Percentiles rank a stretch among this genome's conserved stretches.
These are phyloP conservation scores for Poeciliopsis paucimaculata DNA, from an alignment of 2,797 vertebrate genomes.

Conservation along the genomic window DNA sequence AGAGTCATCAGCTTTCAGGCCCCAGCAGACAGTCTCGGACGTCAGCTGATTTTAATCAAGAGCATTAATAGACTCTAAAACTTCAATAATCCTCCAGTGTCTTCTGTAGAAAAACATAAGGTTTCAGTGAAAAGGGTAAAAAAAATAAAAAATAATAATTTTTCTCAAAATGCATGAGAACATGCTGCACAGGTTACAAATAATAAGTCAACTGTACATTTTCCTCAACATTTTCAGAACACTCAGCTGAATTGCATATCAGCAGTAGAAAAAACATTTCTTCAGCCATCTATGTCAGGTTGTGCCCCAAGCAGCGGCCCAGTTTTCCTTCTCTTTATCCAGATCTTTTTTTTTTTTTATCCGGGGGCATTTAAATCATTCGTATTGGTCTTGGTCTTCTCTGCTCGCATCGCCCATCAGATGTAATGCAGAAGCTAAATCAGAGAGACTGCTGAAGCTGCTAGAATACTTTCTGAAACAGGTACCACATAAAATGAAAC, in stretches of 20 bases:
- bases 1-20: constrained; percentile 32
- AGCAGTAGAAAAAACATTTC: constrained; percentile 27
- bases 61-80: constrained; percentile 11
- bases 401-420: constrained; percentile 23
- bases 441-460: constrained; percentile 12
- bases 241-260: constrained; percentile 27
- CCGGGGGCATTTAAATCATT: constrained; percentile 75
- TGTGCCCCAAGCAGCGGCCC: constrained; percentile 55
- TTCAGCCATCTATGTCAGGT: constrained; percentile 44
- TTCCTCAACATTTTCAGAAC: constrained; percentile 3
- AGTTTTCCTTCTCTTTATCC: constrained; percentile 48
- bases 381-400: constrained; percentile 56
- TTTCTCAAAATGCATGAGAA: neutral
- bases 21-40: neutral
- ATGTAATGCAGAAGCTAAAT: constrained; percentile 30
- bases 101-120: neutral
- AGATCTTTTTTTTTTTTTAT: constrained; percentile 76
- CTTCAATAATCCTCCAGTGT: constrained; percentile 9
- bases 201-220: constrained; percentile 8
- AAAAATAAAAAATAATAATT: constrained; percentile 1
- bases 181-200: neutral
- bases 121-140: neutral
- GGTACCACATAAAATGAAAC: constrained; percentile 1
- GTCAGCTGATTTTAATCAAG: constrained; percentile 29
- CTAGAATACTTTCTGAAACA: constrained; percentile 7